Percentiles rank a stretch among this genome's conserved stretches.
Conservation (phyloP, 2,797 vertebrate genomes). For the Melanotaenia maccullochi region DNA sequence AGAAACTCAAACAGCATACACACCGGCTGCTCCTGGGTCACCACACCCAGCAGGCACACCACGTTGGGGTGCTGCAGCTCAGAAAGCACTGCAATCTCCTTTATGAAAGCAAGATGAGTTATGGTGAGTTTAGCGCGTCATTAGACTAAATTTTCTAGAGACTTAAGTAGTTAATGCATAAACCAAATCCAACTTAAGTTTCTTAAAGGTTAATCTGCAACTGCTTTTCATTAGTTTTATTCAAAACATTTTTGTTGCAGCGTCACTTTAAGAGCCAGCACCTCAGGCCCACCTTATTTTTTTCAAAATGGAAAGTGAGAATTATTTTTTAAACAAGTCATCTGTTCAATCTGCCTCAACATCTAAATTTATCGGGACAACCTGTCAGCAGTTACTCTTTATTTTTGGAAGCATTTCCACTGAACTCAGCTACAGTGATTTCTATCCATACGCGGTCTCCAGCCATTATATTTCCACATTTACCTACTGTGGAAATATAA, state of each 20-base stretch:
- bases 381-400: constrained; percentile 23
- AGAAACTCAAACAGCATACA: constrained; percentile 97
- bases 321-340: constrained; percentile 21
- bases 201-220: neutral
- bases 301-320: constrained; percentile 25
- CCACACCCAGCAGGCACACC: constrained; percentile 93
- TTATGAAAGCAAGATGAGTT: neutral
- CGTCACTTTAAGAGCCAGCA: constrained; percentile 11
- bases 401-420: constrained; percentile 49
- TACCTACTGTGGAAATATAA: constrained; percentile 50
- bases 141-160: neutral
- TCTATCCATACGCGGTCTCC: constrained; percentile 18
- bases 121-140: neutral
- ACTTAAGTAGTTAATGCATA: neutral
- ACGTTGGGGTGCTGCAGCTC: constrained; percentile 96
- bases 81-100: constrained; percentile 89
- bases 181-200: neutral
- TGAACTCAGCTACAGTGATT: constrained; percentile 21
- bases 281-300: constrained; percentile 13
- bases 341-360: constrained; percentile 16
- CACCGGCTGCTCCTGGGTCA: constrained; percentile 95
- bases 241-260: neutral
- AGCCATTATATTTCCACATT: constrained; percentile 19
- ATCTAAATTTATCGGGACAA: constrained; percentile 35
- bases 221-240: no score